Percentiles rank a stretch among this genome's conserved stretches.
Evolutionary conservation across 2,888 invertebrate genomes (phyloP).

Genomic region (Artemia sinica): DNA sequence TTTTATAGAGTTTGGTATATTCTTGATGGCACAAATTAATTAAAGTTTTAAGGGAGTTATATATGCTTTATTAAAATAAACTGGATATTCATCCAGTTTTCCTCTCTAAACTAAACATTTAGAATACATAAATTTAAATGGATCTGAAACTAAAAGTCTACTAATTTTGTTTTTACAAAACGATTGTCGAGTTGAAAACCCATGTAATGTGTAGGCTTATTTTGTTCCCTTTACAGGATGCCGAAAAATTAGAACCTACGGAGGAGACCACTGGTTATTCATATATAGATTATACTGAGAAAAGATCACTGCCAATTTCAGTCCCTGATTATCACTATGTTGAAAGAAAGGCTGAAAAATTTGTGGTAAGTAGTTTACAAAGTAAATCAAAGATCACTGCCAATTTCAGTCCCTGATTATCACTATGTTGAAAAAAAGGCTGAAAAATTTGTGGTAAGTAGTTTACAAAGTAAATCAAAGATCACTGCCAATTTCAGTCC

Average conservation of each 20-base stretch:
- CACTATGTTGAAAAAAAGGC: constrained; percentile 69
- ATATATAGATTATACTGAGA: constrained; percentile 81
- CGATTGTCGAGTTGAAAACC: too few species aligned
- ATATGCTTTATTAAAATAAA: too few species aligned
- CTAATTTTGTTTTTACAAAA: too few species aligned
- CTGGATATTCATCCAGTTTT: too few species aligned
- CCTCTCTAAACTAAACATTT: too few species aligned
- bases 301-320: constrained; percentile 52
- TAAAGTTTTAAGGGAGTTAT: too few species aligned
- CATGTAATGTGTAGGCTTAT: not conserved
- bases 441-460: constrained; percentile 63
- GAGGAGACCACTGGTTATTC: constrained; percentile 64
- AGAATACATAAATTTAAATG: too few species aligned
- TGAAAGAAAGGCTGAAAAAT: constrained; percentile 70
- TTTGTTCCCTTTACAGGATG: constrained; percentile 42
- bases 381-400: constrained; percentile 55
- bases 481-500: constrained; percentile 53
- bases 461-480: too few species aligned
- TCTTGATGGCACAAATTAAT: too few species aligned
- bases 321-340: constrained; percentile 89
- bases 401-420: constrained; percentile 78
- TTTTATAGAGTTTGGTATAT: too few species aligned
- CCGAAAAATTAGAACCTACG: constrained; percentile 61
- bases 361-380: constrained; percentile 49
- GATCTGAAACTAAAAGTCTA: too few species aligned